These are phyloP conservation scores for Sylvietta virens DNA, from an alignment of 2,113 vertebrate genomes.

Conservation along the genomic window DNA sequence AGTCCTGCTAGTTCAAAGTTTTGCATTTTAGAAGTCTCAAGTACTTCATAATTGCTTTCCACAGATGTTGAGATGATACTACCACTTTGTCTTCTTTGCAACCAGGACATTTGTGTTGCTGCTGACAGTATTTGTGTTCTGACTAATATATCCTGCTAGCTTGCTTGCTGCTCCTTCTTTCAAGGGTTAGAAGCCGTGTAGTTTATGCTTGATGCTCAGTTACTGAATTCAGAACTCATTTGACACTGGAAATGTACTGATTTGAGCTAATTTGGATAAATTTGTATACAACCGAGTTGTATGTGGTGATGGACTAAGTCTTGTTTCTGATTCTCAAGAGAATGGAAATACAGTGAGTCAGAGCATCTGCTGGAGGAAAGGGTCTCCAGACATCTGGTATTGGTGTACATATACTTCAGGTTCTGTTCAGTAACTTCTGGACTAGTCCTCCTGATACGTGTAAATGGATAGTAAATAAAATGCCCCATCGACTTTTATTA, in stretches of 20 bases:
- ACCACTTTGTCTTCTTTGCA: neutral
- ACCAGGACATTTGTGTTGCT: neutral
- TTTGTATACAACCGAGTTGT: neutral
- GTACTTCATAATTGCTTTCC: neutral
- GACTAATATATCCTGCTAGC: neutral
- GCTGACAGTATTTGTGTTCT: neutral
- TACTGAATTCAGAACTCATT: neutral
- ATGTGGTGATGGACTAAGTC: neutral
- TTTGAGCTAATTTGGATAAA: neutral
- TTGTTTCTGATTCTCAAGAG: neutral
- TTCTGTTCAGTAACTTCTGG: neutral
- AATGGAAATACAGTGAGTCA: neutral
- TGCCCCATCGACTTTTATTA: neutral
- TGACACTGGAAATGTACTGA: neutral
- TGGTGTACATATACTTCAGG: neutral
- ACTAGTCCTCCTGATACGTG: neutral
- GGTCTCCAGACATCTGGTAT: neutral
- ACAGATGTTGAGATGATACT: neutral
- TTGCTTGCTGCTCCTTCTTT: neutral
- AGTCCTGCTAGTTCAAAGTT: neutral
- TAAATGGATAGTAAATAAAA: neutral
- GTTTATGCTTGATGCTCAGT: neutral
- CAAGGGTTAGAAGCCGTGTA: neutral
- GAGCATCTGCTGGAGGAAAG: neutral
- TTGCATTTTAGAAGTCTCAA: neutral